Base-by-base conservation (phyloP, 2,888 invertebrate genomes). In the Cantharis rustica region DNA sequence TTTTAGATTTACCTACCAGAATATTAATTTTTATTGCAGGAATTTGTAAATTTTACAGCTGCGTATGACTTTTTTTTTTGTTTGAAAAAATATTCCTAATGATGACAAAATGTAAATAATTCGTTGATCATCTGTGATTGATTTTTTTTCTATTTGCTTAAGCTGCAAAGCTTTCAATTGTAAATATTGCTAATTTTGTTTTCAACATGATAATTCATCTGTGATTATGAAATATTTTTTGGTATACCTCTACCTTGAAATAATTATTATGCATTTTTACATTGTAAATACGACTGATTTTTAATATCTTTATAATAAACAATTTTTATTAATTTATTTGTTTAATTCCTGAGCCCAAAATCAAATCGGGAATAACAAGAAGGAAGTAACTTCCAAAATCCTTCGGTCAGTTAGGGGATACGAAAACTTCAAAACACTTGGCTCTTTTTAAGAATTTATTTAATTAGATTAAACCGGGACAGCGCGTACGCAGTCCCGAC, bases 401-500 rank as follows among this genome's bases (percentile, higher is more conserved):
- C n/a, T n/a, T n/a, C n/a, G n/a, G n/a, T n/a, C n/a, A n/a, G n/a
- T n/a, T n/a, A n/a, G n/a, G n/a, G n/a, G n/a, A n/a, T n/a, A n/a
- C n/a, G n/a, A n/a, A n/a, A n/a, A n/a, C n/a, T n/a, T n/a, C n/a
- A n/a, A n/a, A n/a, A n/a, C n/a, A n/a, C n/a, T n/a, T n/a, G n/a
- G n/a, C n/a, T n/a, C n/a, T n/a, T n/a, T n/a, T n/a, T n/a, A n/a
- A n/a, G n/a, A n/a, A n/a, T n/a, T 20, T 20, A 4, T 20, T 20
- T 27, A 3, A 27, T 27, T 27, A 3, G 0, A 10, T 27, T 27
- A 27, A 27, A 27, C 88, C 88, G 85, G 87, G 89, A 88, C 89
- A 89, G 89, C 89, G 89, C 89, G 89, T 85, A 90, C 89, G 89
- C 90, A 90, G 89, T 89, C 90, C 90, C 90, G 89, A 89, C 90